Conservation (phyloP, 2,797 vertebrate genomes). For the Tolypeutes matacus region DNA sequence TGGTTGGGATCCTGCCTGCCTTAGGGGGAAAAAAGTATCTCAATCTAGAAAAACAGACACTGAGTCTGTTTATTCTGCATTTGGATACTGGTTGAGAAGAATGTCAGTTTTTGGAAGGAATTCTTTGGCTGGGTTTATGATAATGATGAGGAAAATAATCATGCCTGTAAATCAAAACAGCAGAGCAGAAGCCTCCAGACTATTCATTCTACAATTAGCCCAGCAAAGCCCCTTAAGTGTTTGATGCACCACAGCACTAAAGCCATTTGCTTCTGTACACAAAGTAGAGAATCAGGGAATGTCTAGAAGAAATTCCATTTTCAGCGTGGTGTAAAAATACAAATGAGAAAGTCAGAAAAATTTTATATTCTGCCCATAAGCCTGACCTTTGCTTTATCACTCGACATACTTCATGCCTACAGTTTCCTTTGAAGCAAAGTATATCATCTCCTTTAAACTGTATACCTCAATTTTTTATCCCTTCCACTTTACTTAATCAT, state of each 20-base stretch:
- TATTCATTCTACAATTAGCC: conserved; percentile 28
- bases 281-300: neutral
- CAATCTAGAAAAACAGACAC: neutral
- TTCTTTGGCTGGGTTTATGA: neutral
- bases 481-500: conserved; percentile 20
- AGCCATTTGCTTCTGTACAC: neutral
- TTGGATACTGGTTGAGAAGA: neutral
- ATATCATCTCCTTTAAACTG: neutral
- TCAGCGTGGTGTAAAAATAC: neutral
- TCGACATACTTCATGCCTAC: neutral
- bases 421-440: neutral
- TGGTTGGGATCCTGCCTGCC: neutral
- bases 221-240: conserved; percentile 9
- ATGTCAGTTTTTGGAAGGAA: conserved; percentile 26
- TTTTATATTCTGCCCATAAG: neutral
- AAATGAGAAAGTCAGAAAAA: neutral
- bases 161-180: conserved; percentile 4
- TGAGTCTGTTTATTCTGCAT: neutral
- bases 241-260: neutral
- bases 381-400: neutral
- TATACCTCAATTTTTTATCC: neutral
- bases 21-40: neutral
- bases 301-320: neutral
- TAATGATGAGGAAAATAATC: conserved; percentile 15
- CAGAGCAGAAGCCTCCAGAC: neutral